Conservation (phyloP, 2,113 vertebrate genomes). For the Eulacestoma nigropectus region DNA sequence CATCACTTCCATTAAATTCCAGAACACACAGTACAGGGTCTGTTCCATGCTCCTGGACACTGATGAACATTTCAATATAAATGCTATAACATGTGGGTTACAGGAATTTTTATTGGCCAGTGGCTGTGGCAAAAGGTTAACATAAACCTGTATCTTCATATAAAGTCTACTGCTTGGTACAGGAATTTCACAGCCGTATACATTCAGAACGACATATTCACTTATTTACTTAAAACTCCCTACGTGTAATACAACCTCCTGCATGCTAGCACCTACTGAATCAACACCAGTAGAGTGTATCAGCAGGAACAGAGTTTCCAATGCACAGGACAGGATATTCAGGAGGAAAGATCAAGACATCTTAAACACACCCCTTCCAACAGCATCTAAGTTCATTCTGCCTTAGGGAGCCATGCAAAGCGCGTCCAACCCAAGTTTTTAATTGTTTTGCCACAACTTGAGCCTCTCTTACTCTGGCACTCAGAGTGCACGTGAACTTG, state of each 20-base stretch:
- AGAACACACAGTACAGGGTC: slow-evolving; percentile 5
- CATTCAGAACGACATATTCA: background rate
- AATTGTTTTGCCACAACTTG: background rate
- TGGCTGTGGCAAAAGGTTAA: slow-evolving; percentile 25
- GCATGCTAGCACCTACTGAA: background rate
- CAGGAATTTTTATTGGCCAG: slow-evolving; percentile 37
- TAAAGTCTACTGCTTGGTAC: background rate
- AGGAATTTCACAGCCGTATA: background rate
- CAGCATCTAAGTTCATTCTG: background rate
- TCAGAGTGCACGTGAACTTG: accelerated
- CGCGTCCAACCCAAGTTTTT: background rate
- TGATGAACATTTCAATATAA: background rate
- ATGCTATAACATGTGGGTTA: background rate
- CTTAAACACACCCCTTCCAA: background rate
- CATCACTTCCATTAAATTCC: slow-evolving; percentile 41
- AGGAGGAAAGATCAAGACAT: background rate
- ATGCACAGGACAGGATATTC: background rate
- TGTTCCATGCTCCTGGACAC: slow-evolving; percentile 7
- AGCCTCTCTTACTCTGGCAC: background rate
- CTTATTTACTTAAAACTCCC: slow-evolving; percentile 22
- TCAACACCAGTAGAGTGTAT: background rate
- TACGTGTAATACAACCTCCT: background rate
- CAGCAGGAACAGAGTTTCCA: background rate
- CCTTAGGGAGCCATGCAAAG: background rate
- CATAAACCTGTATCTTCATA: background rate